Evolutionary conservation across 1,140 invertebrate species (phyloP).

Genomic region (Lerema accius): DNA sequence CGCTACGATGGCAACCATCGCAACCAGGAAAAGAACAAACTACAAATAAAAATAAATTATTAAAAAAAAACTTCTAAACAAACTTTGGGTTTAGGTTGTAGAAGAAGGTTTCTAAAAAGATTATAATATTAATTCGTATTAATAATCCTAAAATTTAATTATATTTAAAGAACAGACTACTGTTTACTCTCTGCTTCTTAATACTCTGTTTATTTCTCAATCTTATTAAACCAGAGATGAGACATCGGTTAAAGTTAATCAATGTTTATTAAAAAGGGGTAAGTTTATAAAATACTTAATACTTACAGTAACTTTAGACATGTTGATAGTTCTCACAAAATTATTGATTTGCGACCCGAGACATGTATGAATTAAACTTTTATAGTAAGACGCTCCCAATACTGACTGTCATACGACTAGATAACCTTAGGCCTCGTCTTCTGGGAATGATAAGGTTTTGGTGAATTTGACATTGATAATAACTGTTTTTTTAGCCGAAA

Average conservation of each 20-base stretch:
- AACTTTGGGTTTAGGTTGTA: too few species aligned
- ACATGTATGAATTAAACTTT: conserved; percentile 11
- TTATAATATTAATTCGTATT: too few species aligned
- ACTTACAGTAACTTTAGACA: conserved; percentile 41
- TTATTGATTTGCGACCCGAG: not conserved
- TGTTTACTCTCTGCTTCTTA: too few species aligned
- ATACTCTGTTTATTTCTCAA: too few species aligned
- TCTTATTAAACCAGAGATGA: too few species aligned
- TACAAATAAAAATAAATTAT: conserved; percentile 37
- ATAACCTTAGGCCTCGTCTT: not conserved
- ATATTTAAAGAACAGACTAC: too few species aligned
- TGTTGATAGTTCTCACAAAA: conserved; percentile 17
- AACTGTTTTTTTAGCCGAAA: not conserved
- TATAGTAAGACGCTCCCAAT: conserved; percentile 12
- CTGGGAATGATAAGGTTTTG: not conserved
- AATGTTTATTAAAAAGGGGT: too few species aligned
- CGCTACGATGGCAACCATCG: conserved; percentile 39
- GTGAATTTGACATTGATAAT: not conserved
- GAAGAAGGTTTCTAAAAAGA: too few species aligned
- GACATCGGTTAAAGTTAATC: too few species aligned
- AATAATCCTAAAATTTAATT: too few species aligned
- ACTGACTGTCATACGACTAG: not conserved
- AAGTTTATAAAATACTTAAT: too few species aligned
- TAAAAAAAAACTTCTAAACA: too few species aligned
- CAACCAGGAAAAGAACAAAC: conserved; percentile 45